A percentile compares a stretch with the other conserved stretches of the same genome.
These are phyloP conservation scores for Montipora sp. DNA, from an alignment of 64 coral and sea anemone genomes.

Conservation along the genomic window DNA sequence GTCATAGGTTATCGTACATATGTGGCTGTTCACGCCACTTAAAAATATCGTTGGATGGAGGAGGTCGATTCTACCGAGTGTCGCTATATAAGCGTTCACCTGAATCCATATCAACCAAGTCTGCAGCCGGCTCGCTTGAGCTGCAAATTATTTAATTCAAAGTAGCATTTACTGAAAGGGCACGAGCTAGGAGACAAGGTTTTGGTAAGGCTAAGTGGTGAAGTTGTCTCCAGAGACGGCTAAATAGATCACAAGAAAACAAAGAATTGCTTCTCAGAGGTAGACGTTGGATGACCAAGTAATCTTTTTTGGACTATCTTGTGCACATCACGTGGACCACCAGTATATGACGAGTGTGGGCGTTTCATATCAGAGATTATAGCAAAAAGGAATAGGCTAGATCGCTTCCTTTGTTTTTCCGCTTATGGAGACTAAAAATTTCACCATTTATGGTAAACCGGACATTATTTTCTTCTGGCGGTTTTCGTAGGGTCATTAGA, in stretches of 20 bases:
- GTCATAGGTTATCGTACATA: neutral
- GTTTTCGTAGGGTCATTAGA: neutral
- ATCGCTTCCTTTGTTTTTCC: neutral
- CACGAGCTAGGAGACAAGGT: neutral
- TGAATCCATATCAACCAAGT: neutral
- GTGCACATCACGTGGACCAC: neutral
- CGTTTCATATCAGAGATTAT: neutral
- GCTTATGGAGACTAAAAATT: neutral
- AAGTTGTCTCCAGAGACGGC: neutral
- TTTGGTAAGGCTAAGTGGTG: neutral
- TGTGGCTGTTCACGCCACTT: neutral
- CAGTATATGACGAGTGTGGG: neutral
- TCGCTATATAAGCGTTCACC: neutral
- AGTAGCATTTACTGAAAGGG: neutral
- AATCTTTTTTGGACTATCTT: no score
- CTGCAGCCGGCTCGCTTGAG: neutral
- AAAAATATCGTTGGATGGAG: neutral
- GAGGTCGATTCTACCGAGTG: neutral
- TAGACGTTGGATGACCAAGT: neutral
- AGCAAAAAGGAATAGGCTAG: neutral
- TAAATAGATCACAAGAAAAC: neutral
- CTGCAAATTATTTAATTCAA: neutral
- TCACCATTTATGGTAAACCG: conserved; percentile 8
- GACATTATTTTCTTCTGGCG: neutral
- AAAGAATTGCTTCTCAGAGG: neutral